phyloP scores from a whole-genome alignment of 2,888 invertebrate genomes.

The Pachymerium ferrugineum region DNA sequence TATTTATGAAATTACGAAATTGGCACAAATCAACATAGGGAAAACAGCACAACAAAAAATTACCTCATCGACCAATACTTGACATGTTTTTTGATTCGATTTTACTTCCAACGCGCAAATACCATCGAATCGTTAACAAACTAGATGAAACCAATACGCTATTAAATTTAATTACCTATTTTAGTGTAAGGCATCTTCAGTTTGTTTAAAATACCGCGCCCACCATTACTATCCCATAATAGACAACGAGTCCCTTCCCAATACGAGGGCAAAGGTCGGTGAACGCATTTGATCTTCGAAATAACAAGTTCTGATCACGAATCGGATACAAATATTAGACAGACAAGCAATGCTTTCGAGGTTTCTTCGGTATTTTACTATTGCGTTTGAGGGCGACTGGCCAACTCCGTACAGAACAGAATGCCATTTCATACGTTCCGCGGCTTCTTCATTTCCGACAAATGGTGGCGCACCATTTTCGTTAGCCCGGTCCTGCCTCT shows the following conservation, averaged over 20 bases:
- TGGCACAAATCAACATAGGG: not conserved
- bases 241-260: conserved; percentile 7
- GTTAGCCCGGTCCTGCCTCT: not conserved
- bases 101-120: not conserved
- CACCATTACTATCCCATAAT: conserved; percentile 49
- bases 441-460: not conserved
- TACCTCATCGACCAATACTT: not conserved
- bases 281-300: not conserved
- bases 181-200: conserved; percentile 38
- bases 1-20: not conserved
- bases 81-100: not conserved
- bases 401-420: conserved; percentile 17
- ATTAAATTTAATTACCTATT: conserved; percentile 37
- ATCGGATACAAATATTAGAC: not conserved
- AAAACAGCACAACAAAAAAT: not conserved
- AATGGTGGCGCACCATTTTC: not conserved
- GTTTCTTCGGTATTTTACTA: not conserved
- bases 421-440: conserved; percentile 32
- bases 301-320: not conserved
- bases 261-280: conserved; percentile 26
- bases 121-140: not conserved
- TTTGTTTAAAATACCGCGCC: conserved; percentile 51
- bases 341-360: not conserved
- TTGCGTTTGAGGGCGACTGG: conserved; percentile 19
- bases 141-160: not conserved